phyloP scores from a whole-genome alignment of 2,888 invertebrate genomes.

The Protophormia terraenovae region DNA sequence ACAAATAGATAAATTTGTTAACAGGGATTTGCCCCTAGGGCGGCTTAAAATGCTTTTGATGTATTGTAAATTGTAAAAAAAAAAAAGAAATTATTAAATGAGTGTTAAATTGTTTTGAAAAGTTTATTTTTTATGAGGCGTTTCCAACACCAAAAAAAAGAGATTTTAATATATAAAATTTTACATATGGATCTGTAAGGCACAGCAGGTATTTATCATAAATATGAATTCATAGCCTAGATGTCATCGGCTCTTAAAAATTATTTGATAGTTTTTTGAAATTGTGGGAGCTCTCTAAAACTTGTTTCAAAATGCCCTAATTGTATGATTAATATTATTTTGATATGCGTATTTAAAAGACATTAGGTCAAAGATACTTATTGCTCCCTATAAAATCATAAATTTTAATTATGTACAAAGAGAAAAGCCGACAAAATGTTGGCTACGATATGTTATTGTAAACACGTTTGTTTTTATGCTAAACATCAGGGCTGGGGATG shows the following conservation, averaged over 20 bases:
- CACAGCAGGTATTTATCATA: not conserved
- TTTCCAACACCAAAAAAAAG: not conserved
- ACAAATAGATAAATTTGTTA: constrained; percentile 46
- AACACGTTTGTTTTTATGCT: no score
- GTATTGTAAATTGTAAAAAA: constrained; percentile 1
- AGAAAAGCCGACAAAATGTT: not conserved
- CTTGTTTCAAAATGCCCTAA: no score
- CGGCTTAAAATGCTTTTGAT: constrained; percentile 46
- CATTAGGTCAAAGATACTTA: not conserved
- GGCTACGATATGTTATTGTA: no score
- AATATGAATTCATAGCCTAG: not conserved
- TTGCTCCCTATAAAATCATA: not conserved
- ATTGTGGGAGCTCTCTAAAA: not conserved
- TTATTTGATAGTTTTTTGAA: not conserved
- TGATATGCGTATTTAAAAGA: not conserved
- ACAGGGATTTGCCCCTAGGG: not conserved
- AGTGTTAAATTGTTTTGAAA: constrained; percentile 42
- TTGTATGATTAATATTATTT: not conserved
- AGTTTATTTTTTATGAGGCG: not conserved
- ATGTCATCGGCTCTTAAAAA: not conserved
- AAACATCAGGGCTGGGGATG: no score
- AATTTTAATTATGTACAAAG: not conserved
- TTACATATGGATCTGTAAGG: not conserved
- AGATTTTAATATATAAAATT: not conserved
- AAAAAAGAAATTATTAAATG: constrained; percentile 33